Evolutionary conservation across 2,888 invertebrate genomes (phyloP).

Genomic region (Caenorhabditis afra): DNA sequence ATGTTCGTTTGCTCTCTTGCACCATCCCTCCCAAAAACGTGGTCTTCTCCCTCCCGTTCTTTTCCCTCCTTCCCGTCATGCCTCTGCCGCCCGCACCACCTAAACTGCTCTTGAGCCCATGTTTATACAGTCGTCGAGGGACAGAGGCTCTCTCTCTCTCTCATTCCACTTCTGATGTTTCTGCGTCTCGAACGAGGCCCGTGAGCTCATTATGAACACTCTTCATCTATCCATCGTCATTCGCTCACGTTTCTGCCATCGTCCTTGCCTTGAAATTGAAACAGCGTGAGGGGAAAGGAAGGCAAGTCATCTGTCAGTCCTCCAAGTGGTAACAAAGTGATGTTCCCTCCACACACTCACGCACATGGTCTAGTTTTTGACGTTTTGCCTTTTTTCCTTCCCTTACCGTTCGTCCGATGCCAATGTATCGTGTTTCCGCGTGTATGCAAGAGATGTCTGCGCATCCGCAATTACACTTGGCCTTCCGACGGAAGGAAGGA

Average conservation of each 20-base stretch:
- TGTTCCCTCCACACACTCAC: slow-evolving; percentile 6
- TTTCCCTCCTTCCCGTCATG: slow-evolving; percentile 39
- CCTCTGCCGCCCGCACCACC: slow-evolving; percentile 29
- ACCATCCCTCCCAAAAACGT: slow-evolving; percentile 22
- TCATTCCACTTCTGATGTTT: slow-evolving; percentile 15
- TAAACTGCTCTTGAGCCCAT: slow-evolving; percentile 56
- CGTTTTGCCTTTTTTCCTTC: slow-evolving; percentile 13
- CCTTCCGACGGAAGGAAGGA: neutral
- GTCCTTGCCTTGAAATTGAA: slow-evolving; percentile 15
- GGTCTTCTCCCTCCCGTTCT: slow-evolving; percentile 4
- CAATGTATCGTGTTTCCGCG: slow-evolving; percentile 52
- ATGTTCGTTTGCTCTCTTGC: slow-evolving; percentile 20
- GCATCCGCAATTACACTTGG: slow-evolving; percentile 39
- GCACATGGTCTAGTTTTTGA: slow-evolving; percentile 28
- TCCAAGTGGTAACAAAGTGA: slow-evolving; percentile 52
- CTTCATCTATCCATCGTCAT: slow-evolving; percentile 2
- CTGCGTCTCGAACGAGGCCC: neutral
- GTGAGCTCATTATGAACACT: slow-evolving; percentile 27
- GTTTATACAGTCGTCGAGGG: slow-evolving; percentile 49
- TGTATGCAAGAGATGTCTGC: slow-evolving; percentile 24
- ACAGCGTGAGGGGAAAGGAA: slow-evolving; percentile 14
- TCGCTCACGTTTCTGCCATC: slow-evolving; percentile 26
- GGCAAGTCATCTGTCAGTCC: slow-evolving; percentile 33
- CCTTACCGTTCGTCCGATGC: slow-evolving; percentile 47
- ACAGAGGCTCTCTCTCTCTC: slow-evolving; percentile 19